A percentile compares a stretch with the other conserved stretches of the same genome.
Evolutionary conservation across 2,888 invertebrate genomes (phyloP).

Genomic region (Apeira syringaria): DNA sequence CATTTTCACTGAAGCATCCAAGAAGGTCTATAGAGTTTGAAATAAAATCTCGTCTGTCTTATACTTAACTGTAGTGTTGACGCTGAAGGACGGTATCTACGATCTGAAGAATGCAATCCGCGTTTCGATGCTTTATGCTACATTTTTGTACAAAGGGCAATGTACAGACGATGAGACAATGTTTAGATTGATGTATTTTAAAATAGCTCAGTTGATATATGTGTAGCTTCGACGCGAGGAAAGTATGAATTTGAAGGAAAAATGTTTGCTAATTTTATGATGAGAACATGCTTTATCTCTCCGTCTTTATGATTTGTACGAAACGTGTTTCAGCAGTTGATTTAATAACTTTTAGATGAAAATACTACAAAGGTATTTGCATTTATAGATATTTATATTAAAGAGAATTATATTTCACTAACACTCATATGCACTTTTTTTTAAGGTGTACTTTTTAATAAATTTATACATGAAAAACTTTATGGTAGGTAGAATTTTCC

Average conservation of each 20-base stretch:
- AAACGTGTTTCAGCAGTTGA: background rate
- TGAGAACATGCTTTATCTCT: slow-evolving; percentile 1
- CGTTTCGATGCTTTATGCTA: slow-evolving; percentile 55
- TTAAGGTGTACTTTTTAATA: too few relatives aligned
- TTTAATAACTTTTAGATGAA: too few relatives aligned
- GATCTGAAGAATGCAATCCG: slow-evolving; percentile 51
- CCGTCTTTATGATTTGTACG: background rate
- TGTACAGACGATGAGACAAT: slow-evolving; percentile 42
- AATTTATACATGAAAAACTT: too few relatives aligned
- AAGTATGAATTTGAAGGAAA: slow-evolving; percentile 17
- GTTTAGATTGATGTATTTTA: slow-evolving; percentile 33
- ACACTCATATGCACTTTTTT: too few relatives aligned
- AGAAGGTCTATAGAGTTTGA: background rate
- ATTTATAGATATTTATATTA: too few relatives aligned
- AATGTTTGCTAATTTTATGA: slow-evolving; percentile 19
- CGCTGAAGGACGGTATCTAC: slow-evolving; percentile 47
- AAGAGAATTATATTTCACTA: too few relatives aligned
- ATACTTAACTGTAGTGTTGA: slow-evolving; percentile 32
- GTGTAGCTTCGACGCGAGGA: slow-evolving; percentile 23
- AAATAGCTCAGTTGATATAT: slow-evolving; percentile 31
- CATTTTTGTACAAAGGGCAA: slow-evolving; percentile 53
- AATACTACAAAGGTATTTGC: too few relatives aligned
- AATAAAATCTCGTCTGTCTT: slow-evolving; percentile 13
- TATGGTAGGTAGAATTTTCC: too few relatives aligned
- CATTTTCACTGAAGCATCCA: too few relatives aligned